A percentile compares a stretch with the other conserved stretches of the same genome.
These are phyloP conservation scores for Emesis furor DNA, from an alignment of 2,888 invertebrate genomes.

Conservation along the genomic window DNA sequence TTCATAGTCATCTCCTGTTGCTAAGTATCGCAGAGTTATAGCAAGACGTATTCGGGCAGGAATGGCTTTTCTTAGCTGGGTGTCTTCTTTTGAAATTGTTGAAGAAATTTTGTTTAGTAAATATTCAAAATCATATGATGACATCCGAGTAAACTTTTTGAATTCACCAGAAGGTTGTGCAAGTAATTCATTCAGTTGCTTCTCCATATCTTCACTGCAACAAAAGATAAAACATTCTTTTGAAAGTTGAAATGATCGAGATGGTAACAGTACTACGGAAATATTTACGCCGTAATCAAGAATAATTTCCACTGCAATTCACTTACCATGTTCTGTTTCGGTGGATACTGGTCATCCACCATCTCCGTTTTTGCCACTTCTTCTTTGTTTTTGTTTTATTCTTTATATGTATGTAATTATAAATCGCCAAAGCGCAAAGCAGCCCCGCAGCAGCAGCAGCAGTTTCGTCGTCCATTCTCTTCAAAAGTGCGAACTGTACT, in stretches of 20 bases:
- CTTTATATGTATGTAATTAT: no score
- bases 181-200: conserved; percentile 60
- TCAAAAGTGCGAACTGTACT: no score
- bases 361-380: no score
- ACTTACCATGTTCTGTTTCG: no score
- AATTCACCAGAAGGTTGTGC: conserved; percentile 64
- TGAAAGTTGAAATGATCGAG: no score
- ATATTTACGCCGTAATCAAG: no score
- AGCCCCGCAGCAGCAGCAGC: no score
- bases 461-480: no score
- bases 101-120: conserved; percentile 49
- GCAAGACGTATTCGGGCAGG: conserved; percentile 50
- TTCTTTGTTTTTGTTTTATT: no score
- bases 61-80: conserved; percentile 34
- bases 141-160: conserved; percentile 67
- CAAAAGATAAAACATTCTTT: conserved; percentile 21
- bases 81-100: conserved; percentile 47
- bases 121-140: conserved; percentile 58
- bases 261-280: background rate
- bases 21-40: conserved; percentile 46
- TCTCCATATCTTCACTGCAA: conserved; percentile 53
- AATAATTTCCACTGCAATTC: no score
- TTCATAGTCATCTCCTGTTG: conserved; percentile 48
- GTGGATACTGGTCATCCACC: no score
- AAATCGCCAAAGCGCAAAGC: no score